Evolutionary conservation across 2,113 vertebrate species (phyloP).

Genomic region (Peromyscus californicus): DNA sequence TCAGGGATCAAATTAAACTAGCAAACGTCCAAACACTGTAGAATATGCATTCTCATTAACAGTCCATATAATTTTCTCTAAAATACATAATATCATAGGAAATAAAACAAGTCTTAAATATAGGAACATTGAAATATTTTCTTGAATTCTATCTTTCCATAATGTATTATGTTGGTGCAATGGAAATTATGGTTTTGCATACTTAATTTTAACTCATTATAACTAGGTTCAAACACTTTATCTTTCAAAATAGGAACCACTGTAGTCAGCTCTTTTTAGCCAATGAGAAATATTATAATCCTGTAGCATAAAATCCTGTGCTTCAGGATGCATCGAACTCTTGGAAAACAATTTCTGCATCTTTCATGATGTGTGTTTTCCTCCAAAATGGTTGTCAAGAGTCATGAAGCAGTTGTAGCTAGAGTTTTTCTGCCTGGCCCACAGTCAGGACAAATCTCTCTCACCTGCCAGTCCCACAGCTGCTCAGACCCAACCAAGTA

Average conservation of each 20-base stretch:
- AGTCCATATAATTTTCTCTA: not conserved
- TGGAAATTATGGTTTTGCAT: not conserved
- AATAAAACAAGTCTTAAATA: not conserved
- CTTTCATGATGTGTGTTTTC: not conserved
- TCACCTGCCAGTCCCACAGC: too few relatives aligned
- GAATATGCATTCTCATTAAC: not conserved
- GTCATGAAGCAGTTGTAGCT: not conserved
- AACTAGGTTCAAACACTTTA: not conserved
- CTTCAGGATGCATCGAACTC: not conserved
- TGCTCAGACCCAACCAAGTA: too few relatives aligned
- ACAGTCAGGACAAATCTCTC: too few relatives aligned
- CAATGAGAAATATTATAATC: not conserved
- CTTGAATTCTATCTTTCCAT: not conserved
- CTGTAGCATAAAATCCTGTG: not conserved
- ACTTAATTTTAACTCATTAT: not conserved
- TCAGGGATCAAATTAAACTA: not conserved
- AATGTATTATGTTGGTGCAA: not conserved
- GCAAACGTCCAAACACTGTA: not conserved
- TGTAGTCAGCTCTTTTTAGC: not conserved
- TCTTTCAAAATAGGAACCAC: not conserved
- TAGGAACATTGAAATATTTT: not conserved
- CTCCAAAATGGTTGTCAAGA: not conserved
- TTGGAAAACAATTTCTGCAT: not conserved
- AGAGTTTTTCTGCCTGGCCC: too few relatives aligned
- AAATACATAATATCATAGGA: not conserved